Conservation (phyloP, 1,140 invertebrate genomes). For the Gonioctena quinquepunctata region DNA sequence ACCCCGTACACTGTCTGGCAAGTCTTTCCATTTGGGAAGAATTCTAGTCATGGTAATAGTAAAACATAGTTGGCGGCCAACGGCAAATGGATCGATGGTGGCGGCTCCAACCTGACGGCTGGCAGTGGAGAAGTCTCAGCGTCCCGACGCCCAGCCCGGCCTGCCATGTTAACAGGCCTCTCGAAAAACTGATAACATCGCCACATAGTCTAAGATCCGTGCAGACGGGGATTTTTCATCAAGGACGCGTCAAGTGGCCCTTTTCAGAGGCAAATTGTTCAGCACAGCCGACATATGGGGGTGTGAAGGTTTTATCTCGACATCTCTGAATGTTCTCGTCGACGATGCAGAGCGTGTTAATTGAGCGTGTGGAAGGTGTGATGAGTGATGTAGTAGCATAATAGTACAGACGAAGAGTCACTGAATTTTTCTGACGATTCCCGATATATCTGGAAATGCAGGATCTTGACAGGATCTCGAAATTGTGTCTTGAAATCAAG, state of each 20-base stretch:
- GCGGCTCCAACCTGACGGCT: constrained; percentile 42
- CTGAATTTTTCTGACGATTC: no score
- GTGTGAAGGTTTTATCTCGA: neutral
- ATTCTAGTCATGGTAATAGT: neutral
- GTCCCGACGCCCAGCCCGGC: constrained; percentile 16
- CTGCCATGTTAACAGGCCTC: constrained; percentile 16
- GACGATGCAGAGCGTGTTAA: neutral
- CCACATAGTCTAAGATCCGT: constrained; percentile 17
- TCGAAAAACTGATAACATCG: constrained; percentile 22
- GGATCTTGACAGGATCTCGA: no score
- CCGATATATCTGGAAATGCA: no score
- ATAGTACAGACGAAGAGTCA: no score
- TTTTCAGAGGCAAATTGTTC: neutral
- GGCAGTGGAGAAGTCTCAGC: constrained; percentile 3
- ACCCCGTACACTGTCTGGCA: neutral
- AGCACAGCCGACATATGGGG: neutral
- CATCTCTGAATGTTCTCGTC: neutral
- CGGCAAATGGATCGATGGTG: constrained; percentile 37
- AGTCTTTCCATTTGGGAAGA: neutral
- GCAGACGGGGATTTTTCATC: constrained; percentile 6
- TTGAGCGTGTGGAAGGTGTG: neutral
- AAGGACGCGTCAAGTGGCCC: constrained; percentile 16
- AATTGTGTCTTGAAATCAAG: no score
- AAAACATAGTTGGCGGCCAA: constrained; percentile 14
- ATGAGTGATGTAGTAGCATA: no score